Base-by-base conservation (phyloP, 2,888 invertebrate species). In the Megalurothrips usitatus region DNA sequence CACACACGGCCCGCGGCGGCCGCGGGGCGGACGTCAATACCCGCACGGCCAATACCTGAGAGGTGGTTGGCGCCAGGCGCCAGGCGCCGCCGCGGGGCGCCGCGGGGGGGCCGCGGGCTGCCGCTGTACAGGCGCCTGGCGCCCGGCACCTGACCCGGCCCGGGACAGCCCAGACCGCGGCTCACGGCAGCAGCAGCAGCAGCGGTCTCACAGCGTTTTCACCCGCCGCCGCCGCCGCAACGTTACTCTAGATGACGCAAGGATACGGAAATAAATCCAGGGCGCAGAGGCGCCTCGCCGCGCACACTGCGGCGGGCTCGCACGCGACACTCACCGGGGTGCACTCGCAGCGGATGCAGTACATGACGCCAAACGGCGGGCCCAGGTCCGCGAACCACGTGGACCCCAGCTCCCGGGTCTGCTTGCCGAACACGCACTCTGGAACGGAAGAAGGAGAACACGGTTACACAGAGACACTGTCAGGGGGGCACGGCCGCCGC, bases 271-370 rank as follows among this genome's bases (percentile, higher is more conserved):
- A 43, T 43, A 43, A 43, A 43, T 43, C 34, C 34, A 6, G 34
- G 34, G 3, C n/a, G n/a, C 34, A 43, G 34, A 43, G 34, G 34
- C 11, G 58, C 58, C 58, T 1, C 2, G 52, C 49, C 14, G 49
- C 49, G 9, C 10, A n/a, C 58, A 17, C 58, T 6, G 58, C 14
- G 4, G 8, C 58, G n/a, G 34, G 58, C 58, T 58, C 0, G 17
- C 58, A 4, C 14, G 11, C 58, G 2, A 83, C 87, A 94, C 96
- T 94, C 92, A 97, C 97, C 91, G 94, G 92, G 86, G 95, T 91
- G 89, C 97, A 97, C 90, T 96, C 94, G 90, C 97, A 98, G 90
- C 93, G 94, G 89, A 97, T 95, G 91, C 97, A 98, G 89, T 95
- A 94, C 92, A 97, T 94, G 84, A 96, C 92, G 83, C 97, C 97